phyloP scores from a whole-genome alignment of 2,113 vertebrate species.

The Ciconia boyciana region DNA sequence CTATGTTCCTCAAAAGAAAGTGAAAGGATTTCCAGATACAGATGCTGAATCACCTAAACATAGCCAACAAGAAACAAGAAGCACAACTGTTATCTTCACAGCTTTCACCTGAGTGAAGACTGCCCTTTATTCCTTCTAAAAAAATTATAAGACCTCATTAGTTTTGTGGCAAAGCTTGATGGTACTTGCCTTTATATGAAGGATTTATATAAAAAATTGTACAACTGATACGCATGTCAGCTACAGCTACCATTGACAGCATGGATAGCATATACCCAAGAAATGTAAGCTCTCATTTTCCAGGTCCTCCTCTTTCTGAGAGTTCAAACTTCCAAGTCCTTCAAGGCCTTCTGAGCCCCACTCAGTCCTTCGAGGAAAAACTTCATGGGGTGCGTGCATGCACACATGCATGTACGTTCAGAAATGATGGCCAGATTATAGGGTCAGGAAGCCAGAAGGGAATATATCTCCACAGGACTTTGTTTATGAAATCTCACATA shows the following conservation, averaged over 20 bases:
- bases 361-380: not conserved
- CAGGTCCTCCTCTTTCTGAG: not conserved
- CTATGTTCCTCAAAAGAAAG: not conserved
- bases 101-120: not conserved
- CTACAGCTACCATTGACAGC: not conserved
- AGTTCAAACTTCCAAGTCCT: not conserved
- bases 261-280: not conserved
- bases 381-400: accelerated
- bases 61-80: not conserved
- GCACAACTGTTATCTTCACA: not conserved
- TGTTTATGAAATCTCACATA: not conserved
- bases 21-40: not conserved
- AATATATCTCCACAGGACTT: not conserved
- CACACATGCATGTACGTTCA: not conserved
- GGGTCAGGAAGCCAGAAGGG: not conserved
- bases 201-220: not conserved
- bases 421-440: not conserved
- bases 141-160: not conserved
- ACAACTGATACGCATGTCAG: not conserved
- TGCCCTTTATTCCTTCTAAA: not conserved
- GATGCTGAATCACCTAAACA: not conserved
- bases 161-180: not conserved
- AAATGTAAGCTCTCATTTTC: not conserved
- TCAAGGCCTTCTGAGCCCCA: not conserved
- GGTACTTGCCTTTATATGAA: not conserved